A percentile compares a stretch with the other conserved stretches of the same genome.
phyloP scores from a whole-genome alignment of 2,113 vertebrate species.

The Artemisiospiza belli region DNA sequence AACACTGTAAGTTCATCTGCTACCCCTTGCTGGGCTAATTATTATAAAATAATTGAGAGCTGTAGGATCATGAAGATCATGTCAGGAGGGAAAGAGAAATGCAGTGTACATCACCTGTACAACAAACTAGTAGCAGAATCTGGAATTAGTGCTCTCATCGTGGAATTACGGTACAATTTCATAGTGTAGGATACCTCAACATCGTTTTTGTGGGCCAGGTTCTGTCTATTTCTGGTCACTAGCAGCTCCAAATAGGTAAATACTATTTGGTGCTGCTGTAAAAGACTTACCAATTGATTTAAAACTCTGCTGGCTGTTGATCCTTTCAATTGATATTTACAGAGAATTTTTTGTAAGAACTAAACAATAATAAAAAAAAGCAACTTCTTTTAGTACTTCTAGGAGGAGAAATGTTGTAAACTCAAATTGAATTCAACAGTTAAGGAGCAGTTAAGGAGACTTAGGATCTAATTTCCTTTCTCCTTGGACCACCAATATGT shows the following conservation, averaged over 20 bases:
- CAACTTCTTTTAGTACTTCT: not conserved
- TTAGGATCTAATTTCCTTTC: not conserved
- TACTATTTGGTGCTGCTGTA: not conserved
- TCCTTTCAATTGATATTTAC: not conserved
- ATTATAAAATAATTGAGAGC: not conserved
- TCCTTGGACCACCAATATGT: not conserved
- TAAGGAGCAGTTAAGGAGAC: not conserved
- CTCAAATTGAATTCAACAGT: not conserved
- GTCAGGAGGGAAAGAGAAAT: not conserved
- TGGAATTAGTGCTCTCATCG: not conserved
- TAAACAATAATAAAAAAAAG: not conserved
- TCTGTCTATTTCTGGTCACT: not conserved
- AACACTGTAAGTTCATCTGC: not conserved
- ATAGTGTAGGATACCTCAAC: not conserved
- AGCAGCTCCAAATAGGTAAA: not conserved
- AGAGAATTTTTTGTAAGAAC: not conserved
- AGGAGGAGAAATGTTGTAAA: not conserved
- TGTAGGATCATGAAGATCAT: not conserved
- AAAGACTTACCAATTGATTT: not conserved
- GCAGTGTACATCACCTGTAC: not conserved
- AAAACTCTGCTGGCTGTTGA: not conserved
- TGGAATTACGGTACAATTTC: not conserved
- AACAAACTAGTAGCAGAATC: not conserved
- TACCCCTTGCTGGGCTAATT: not conserved
- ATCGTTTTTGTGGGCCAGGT: not conserved